Percentiles rank a stretch among this genome's conserved stretches.
phyloP scores from a whole-genome alignment of 2,888 invertebrate species.

The Dicycla oo region DNA sequence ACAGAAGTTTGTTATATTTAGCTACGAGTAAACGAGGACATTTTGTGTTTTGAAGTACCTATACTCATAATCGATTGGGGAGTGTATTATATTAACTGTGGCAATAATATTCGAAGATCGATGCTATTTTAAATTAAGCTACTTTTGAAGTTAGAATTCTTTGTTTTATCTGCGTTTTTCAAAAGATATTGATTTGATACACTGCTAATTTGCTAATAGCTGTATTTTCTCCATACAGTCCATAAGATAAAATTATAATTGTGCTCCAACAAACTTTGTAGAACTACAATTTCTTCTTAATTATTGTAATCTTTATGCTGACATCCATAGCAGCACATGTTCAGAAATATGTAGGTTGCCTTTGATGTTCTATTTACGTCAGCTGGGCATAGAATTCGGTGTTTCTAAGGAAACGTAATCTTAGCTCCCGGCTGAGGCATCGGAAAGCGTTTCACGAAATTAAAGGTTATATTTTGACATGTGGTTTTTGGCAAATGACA shows the following conservation, averaged over 20 bases:
- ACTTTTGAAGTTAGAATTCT: neutral
- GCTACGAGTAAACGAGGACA: constrained; percentile 4
- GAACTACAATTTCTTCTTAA: neutral
- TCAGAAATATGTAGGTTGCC: constrained; percentile 35
- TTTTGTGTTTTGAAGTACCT: constrained; percentile 10
- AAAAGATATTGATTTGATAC: too few relatives aligned
- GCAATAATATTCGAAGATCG: neutral
- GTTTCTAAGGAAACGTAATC: constrained; percentile 46
- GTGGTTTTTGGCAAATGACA: neutral
- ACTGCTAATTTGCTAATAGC: neutral
- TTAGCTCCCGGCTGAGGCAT: constrained; percentile 1
- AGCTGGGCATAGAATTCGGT: constrained; percentile 20
- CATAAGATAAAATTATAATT: neutral
- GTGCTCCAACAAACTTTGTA: neutral
- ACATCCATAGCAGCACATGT: constrained; percentile 11
- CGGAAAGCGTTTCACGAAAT: neutral
- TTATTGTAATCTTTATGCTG: constrained; percentile 22
- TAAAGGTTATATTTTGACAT: neutral
- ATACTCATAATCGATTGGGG: constrained; percentile 8
- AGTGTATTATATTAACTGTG: constrained; percentile 6
- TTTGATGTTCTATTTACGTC: constrained; percentile 49
- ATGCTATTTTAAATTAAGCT: neutral
- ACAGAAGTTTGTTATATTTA: constrained; percentile 32
- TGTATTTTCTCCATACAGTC: neutral
- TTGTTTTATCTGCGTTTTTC: neutral